Evolutionary conservation across 2,797 vertebrate species (phyloP), one percentile per base, ranked within the genome.

Genomic region (Melanotaenia trifasciata): DNA sequence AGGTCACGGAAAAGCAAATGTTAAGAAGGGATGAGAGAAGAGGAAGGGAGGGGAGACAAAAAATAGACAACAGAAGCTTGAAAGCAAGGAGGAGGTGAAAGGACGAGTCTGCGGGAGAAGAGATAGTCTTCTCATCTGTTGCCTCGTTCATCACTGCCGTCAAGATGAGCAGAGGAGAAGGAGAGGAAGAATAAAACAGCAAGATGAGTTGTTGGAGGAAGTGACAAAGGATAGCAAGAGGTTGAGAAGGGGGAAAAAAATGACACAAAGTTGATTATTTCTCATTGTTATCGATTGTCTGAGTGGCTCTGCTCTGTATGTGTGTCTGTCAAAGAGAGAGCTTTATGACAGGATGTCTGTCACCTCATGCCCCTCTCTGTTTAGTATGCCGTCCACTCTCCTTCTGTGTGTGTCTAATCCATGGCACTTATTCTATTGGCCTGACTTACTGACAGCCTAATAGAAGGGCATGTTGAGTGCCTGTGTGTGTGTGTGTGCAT

Each of bases 391-490:
- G 78, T 72, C 76, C 83, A 30, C 67, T 64, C 74, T 68, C 58
- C 68, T 51, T 71, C 56, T 64, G 68, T 71, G 68, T 75, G 54
- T 83, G 81, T 66, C 80, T 93, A 92, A 93, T 93, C 89, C 87
- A 80, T 74, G 20, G 59, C 85, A 87, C 88, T 91, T 92, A 90
- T 93, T 90, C 91, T 89, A 85, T 90, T 93, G 93, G 92, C 89
- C 85, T 73, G 87, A 85, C 88, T 89, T 89, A 92, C 87, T 91
- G 91, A 91, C 91, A 89, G 88, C 75, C 92, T 91, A 92, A 92
- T 90, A 79, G 79, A 73, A 60, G 82, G 72, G 70, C 80, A 74
- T 58, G 75, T 74, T 78, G 81, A 85, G 72, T 84, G 81, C 70
- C 0, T 76, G 68, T 68, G 62, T 63, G 47, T 24, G 61, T 58